Base-by-base conservation (phyloP, 1,140 invertebrate genomes). In the Diabrotica undecimpunctata region DNA sequence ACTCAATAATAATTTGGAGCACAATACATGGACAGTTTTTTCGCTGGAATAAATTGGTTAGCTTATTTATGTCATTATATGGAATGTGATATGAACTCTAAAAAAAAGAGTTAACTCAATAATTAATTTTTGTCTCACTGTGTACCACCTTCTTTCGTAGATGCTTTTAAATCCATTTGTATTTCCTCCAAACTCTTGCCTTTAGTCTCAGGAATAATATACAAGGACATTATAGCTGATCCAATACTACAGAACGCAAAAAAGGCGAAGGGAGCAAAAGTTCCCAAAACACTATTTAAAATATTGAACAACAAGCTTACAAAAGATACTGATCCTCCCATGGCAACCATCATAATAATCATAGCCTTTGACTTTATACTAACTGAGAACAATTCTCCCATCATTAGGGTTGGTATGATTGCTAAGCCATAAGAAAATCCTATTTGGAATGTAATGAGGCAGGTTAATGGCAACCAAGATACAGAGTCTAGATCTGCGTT, bases 201-300 rank as follows among this genome's bases (percentile, higher is more conserved):
- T 25, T 25, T 25, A 25, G 25, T 25, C 79, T 97, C 95, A n/a
- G 94, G 95, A 38, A 97, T 90, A 67, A 86, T 89, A 58, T 90
- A 77, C 67, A 89, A 87, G 6, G 92, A 86, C 75, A 96, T 90
- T 51, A 94, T 74, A 41, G 94, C 74, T n/a, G 90, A 90, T 6
- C 88, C 51, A 7, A 88, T 72, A 69, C 90, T 90, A 64, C 93
- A 84, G 8, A 82, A 74, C n/a, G 87, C 87, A 74, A 93, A 97
- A 50, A 94, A 74, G 87, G 90, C 93, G 77, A 95, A 93, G 0
- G 89, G 86, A 1, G 87, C 88, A 65, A 86, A 82, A 39, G 85
- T 79, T 0, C 91, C 89, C 54, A 95, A 82, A 2, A 79, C 55
- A 5, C 75, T 73, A 62, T 78, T 72, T 2, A 83, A 68, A 3